These are phyloP conservation scores for Yponomeuta evonymella DNA, from an alignment of 2,888 invertebrate species.

Conservation along the genomic window DNA sequence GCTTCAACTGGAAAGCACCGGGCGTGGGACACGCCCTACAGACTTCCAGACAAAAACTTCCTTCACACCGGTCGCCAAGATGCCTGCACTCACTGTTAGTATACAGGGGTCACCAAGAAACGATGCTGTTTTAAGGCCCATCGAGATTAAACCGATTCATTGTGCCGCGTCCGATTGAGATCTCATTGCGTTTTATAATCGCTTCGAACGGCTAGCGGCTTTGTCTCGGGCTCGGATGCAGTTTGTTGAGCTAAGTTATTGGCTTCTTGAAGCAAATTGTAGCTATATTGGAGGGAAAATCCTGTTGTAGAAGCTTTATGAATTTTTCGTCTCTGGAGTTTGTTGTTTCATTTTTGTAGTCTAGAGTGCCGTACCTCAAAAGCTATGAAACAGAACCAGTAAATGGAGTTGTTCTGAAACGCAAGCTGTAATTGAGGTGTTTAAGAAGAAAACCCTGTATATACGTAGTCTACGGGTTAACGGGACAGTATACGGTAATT, in stretches of 20 bases:
- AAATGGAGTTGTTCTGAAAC: too few species aligned
- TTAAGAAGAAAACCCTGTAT: too few species aligned
- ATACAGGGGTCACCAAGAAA: background rate
- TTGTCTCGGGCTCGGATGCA: background rate
- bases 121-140: background rate
- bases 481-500: too few species aligned
- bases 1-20: background rate
- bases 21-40: background rate
- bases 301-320: too few species aligned
- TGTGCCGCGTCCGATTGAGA: background rate
- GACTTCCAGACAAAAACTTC: background rate
- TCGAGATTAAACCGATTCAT: constrained; percentile 8
- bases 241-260: constrained; percentile 1
- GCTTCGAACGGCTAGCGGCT: background rate
- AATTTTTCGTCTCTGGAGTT: too few species aligned
- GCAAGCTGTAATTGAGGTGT: too few species aligned
- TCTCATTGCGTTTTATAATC: constrained; percentile 3
- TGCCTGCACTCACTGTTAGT: background rate
- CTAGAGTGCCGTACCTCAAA: too few species aligned
- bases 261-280: background rate
- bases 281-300: too few species aligned
- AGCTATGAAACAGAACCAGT: too few species aligned
- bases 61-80: background rate
- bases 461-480: too few species aligned
- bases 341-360: too few species aligned